Base-by-base conservation (phyloP, 2,113 vertebrate genomes). In the Monarcha castaneiventris region DNA sequence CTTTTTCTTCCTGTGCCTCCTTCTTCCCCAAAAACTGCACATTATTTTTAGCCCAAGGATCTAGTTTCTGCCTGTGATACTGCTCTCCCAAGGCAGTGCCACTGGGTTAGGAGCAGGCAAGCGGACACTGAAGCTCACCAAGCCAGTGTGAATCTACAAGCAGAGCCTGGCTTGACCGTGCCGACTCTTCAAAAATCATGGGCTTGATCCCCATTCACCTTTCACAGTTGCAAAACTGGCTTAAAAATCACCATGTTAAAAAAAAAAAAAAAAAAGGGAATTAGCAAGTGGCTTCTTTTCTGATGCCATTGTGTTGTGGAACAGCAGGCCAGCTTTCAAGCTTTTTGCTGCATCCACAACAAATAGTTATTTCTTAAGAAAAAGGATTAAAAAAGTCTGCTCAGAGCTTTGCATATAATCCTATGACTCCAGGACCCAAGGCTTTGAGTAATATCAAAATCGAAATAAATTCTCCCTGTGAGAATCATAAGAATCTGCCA, bases 401-500 rank as follows among this genome's bases (percentile, higher is more conserved):
- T 89, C 54, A 43, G 92, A 96, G 96, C 92, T 96, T 96, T 96
- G 92, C 94, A 94, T 92, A 94, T 96, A 96, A 97, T 97, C 92
- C 93, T 94, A 73, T 84, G 93, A 95, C 92, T 96, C 90, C 90
- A 79, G 92, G 94, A 96, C 90, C 96, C 92, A 93, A 88, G 88
- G 95, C 96, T 95, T 97, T 97, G 94, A 97, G 94, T 97, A 97
- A 96, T 96, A 96, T 95, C 96, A 96, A 97, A 96, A 96, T 96
- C 90, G 80, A 94, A 96, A 94, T 96, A 96, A 93, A 97, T 94
- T 96, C 94, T 96, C 90, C 93, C 95, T 93, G 84, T 96, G 94
- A 97, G 92, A 97, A 96, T 96, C 92, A 54, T 81, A 94, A 93
- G 92, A 96, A 96, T 96, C 95, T 96, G 93, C 86, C 93, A 96